Base-by-base conservation (phyloP, 2,113 vertebrate species). In the Thalassarche chlororhynchos region DNA sequence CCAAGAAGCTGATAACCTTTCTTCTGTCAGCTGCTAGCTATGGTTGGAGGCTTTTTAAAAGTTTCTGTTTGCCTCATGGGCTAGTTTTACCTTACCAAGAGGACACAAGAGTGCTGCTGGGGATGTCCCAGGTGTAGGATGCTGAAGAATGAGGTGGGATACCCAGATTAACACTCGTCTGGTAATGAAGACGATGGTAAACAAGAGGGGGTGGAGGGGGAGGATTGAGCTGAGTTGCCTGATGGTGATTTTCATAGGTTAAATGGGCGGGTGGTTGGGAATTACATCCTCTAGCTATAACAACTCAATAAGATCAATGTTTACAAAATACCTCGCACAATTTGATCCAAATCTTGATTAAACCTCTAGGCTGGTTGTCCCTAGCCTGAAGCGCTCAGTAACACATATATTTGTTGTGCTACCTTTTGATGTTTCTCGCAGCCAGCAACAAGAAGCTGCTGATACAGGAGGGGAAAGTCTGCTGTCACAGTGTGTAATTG, bases 321-420 rank as follows among this genome's bases (percentile, higher is more conserved):
- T 94, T 87, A 68, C 91, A 84, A 72, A 94, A 79, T 38, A 31
- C 28, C 47, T 94, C 2, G 3, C 14, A 7, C 61, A 51, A 36
- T 7, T 92, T 90, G 61, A 87, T 94, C 89, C 57, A 34, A 72
- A 69, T 82, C 61, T 68, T 87, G 94, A 93, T 93, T 94, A 95
- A 96, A 93, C 84, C 65, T 87, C 8, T 8, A 76, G 81, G 72
- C 77, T 82, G 61, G 25, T 11, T 94, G 89, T 87, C 74, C 69
- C 18, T 55, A 77, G 84, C 77, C 84, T 47, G 29, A 60, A 84
- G 66, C 6, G 3, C 70, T 75, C 12, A 5, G 55, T 25, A 61
- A 5, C 42, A 19, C 3, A 0, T 44, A 1, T 52, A 51, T 84
- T 80, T 77, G n/a, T 91, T 81, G 84, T 10, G 7, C 5, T 66